These are phyloP conservation scores for Drosophila sproati DNA, from an alignment of 1,140 invertebrate genomes.

Conservation along the genomic window DNA sequence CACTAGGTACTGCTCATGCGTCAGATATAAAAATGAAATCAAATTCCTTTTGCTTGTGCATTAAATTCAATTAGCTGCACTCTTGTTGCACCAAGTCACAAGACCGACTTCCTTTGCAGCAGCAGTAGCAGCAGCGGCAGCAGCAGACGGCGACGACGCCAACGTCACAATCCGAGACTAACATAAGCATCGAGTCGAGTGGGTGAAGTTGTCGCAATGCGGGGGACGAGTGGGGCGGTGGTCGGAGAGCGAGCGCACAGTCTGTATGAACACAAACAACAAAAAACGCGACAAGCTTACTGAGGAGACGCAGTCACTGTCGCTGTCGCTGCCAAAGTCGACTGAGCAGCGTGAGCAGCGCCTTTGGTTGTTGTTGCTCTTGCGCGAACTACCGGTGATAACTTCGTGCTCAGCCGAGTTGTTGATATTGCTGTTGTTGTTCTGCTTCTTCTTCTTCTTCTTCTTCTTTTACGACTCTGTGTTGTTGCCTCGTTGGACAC, in stretches of 20 bases:
- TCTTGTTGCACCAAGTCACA: slow-evolving; percentile 70
- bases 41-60: slow-evolving; percentile 69
- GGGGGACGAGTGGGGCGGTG: slow-evolving; percentile 2
- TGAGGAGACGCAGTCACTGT: not conserved
- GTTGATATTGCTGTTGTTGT: slow-evolving; percentile 32
- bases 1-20: slow-evolving; percentile 37
- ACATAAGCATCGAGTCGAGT: slow-evolving; percentile 23
- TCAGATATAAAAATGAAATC: slow-evolving; percentile 61
- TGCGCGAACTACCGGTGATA: slow-evolving; percentile 35
- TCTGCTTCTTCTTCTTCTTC: slow-evolving; percentile 29
- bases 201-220: slow-evolving; percentile 33
- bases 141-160: not conserved
- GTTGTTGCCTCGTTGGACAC: slow-evolving; percentile 55
- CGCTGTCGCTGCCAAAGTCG: slow-evolving; percentile 7
- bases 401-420: slow-evolving; percentile 11
- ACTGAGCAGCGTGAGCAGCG: slow-evolving; percentile 11
- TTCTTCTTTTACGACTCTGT: not conserved
- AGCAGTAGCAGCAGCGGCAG: slow-evolving; percentile 17
- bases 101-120: slow-evolving; percentile 70
- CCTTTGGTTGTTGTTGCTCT: slow-evolving; percentile 24
- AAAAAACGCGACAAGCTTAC: slow-evolving; percentile 6
- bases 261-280: slow-evolving; percentile 3
- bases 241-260: slow-evolving; percentile 5
- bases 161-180: slow-evolving; percentile 8
- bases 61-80: slow-evolving; percentile 78